Percentiles rank a stretch among this genome's conserved stretches.
Conservation (phyloP, 2,113 vertebrate genomes). For the Poicephalus gulielmi region DNA sequence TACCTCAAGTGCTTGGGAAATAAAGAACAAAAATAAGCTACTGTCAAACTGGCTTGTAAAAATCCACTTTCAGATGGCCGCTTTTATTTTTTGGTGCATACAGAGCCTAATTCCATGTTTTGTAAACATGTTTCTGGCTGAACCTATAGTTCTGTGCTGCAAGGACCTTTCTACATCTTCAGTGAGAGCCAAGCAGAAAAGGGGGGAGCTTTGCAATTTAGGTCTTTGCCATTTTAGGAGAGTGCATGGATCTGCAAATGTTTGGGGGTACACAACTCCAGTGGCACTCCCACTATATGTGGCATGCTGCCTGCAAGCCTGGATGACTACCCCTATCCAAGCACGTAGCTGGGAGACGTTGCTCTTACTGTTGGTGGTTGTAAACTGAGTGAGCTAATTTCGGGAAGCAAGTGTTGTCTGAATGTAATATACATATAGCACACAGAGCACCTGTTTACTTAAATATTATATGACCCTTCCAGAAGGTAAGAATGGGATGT, state of each 20-base stretch:
- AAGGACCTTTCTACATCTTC: not conserved
- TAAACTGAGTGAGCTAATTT: not conserved
- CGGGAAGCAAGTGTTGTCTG: not conserved
- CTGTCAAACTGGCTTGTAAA: not conserved
- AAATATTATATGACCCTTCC: not conserved
- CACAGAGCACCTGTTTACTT: not conserved
- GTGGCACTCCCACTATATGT: not conserved
- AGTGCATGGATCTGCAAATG: not conserved
- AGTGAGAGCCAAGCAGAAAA: not conserved
- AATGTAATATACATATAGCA: not conserved
- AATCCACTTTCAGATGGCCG: not conserved
- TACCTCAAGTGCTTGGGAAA: not conserved
- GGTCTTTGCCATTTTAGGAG: not conserved
- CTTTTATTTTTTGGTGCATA: not conserved
- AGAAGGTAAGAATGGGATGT: not conserved
- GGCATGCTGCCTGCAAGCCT: not conserved
- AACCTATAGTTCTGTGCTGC: not conserved
- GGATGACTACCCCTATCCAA: not conserved
- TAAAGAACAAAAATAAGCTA: not conserved
- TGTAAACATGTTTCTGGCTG: not conserved
- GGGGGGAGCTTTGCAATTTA: not conserved
- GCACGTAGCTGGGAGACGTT: not conserved
- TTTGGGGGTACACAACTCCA: too few relatives aligned
- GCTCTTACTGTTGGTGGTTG: not conserved
- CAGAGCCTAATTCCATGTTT: not conserved